Evolutionary conservation across 1,140 invertebrate genomes (phyloP).

Genomic region (Hydropsyche tenuis): DNA sequence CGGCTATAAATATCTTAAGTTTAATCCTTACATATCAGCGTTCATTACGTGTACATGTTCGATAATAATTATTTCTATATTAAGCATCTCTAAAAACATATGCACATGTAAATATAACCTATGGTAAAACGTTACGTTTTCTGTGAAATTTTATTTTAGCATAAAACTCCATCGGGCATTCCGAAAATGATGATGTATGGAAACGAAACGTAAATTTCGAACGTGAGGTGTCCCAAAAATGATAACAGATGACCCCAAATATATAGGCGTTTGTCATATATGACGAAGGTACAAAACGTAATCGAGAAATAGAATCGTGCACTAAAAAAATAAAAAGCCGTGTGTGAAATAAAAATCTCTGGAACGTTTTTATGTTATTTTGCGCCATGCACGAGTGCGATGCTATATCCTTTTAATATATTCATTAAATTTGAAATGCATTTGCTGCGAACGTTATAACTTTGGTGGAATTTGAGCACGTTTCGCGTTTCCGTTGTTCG

Average conservation of each 20-base stretch:
- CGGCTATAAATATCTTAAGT: too few species aligned
- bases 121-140: background rate
- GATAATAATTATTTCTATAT: too few species aligned
- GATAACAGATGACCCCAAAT: conserved; percentile 25
- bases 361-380: background rate
- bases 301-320: conserved; percentile 3
- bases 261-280: conserved; percentile 26
- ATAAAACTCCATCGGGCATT: conserved; percentile 18
- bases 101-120: too few species aligned
- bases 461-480: too few species aligned
- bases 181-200: conserved; percentile 22
- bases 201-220: conserved; percentile 27
- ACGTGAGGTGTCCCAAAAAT: conserved; percentile 22
- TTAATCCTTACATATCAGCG: too few species aligned
- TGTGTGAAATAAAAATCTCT: background rate
- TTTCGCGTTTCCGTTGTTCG: too few species aligned
- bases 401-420: background rate
- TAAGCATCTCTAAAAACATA: too few species aligned
- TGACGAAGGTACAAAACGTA: conserved; percentile 25
- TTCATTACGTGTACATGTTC: too few species aligned
- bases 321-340: background rate
- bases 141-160: conserved; percentile 1
- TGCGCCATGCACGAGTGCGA: background rate
- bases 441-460: too few species aligned
- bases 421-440: too few species aligned